Percentiles rank a stretch among this genome's conserved stretches.
Evolutionary conservation across 1,140 invertebrate genomes (phyloP).

Genomic region (Cotesia vestalis): DNA sequence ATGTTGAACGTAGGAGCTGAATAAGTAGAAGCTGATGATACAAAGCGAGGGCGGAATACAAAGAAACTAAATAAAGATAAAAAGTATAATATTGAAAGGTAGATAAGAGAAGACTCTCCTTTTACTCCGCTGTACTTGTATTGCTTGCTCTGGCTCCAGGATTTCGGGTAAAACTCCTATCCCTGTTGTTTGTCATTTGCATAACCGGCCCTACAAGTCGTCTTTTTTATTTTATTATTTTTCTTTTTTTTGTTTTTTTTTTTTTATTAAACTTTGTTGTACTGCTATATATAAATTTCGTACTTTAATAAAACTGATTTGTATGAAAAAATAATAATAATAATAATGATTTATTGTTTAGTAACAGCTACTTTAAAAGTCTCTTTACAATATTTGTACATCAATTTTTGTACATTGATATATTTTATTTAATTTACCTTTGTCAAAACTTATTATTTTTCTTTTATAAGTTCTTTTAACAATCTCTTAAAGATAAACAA

Average conservation of each 20-base stretch:
- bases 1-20: slow-evolving; percentile 1
- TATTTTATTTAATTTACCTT: no score
- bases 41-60: slow-evolving; percentile 31
- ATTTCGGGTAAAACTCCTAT: slow-evolving; percentile 44
- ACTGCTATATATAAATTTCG: no score
- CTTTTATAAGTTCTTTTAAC: no score
- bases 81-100: slow-evolving; percentile 25
- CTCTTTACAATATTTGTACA: no score
- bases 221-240: slow-evolving; percentile 40
- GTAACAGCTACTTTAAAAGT: no score
- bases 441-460: no score
- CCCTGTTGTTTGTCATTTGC: slow-evolving; percentile 45
- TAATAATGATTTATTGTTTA: no score
- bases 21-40: slow-evolving; percentile 14
- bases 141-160: slow-evolving; percentile 27
- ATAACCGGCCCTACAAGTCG: slow-evolving; percentile 54
- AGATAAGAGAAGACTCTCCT: slow-evolving; percentile 40
- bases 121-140: no score
- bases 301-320: no score
- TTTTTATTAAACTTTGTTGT: not conserved
- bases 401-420: no score
- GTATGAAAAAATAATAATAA: no score
- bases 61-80: slow-evolving; percentile 13
- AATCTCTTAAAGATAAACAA: no score
- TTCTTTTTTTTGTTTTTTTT: not conserved